Conservation (phyloP, 2,888 invertebrate genomes). For the Neoascia interrupta region DNA sequence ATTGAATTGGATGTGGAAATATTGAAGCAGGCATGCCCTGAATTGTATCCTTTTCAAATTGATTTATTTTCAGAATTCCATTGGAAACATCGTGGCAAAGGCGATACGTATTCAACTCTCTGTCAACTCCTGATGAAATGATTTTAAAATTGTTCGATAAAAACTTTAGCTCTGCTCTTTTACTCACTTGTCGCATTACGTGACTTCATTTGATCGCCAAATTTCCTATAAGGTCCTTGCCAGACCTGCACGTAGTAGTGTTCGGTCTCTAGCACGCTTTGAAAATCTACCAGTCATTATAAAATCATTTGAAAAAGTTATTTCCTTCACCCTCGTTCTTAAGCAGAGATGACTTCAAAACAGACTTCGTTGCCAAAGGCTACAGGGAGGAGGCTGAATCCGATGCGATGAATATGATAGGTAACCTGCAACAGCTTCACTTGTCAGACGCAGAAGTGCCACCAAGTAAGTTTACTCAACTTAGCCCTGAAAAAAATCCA, state of each 20-base stretch:
- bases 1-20: constrained; percentile 85
- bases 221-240: too few relatives aligned
- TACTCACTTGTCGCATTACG: too few relatives aligned
- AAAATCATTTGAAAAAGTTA: constrained; percentile 13
- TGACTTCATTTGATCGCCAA: too few relatives aligned
- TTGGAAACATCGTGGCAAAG: too few relatives aligned
- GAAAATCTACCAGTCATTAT: not conserved
- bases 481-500: not conserved
- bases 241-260: too few relatives aligned
- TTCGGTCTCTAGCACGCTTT: not conserved
- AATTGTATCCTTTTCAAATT: constrained; percentile 82
- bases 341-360: constrained; percentile 70
- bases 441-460: not conserved
- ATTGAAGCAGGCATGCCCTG: constrained; percentile 83
- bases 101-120: too few relatives aligned
- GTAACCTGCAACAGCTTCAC: constrained; percentile 28
- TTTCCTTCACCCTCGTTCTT: constrained; percentile 27
- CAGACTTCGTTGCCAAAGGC: constrained; percentile 74
- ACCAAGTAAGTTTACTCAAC: constrained; percentile 16
- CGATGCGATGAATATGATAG: constrained; percentile 14
- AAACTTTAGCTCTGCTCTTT: too few relatives aligned
- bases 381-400: constrained; percentile 72
- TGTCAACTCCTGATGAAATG: too few relatives aligned
- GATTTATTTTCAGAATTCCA: not conserved
- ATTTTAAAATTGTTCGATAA: too few relatives aligned